Evolutionary conservation across 2,797 vertebrate genomes (phyloP), one percentile per base, ranked within the genome.

Genomic region (Cossypha heuglini): DNA sequence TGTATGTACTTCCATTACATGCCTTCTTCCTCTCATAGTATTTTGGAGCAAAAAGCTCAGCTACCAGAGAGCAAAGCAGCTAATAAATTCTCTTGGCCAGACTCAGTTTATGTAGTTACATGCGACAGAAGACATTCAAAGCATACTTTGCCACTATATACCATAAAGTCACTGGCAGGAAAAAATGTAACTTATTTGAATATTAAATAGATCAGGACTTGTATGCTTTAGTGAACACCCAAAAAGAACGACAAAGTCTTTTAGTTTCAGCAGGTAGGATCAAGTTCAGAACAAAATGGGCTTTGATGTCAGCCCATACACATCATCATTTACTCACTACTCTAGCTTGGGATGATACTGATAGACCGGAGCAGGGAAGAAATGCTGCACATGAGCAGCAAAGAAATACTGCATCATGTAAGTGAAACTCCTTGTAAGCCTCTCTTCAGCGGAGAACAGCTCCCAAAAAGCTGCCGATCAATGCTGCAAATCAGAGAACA

Each of bases 401-500:
- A 92, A 90, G 92, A 84, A 94, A 94, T 16, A 35, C 66, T 91
- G 72, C 57, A 87, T 59, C 63, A 37, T 5, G 0, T 48, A 76
- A 89, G 54, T 71, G 63, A 85, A 92, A 71, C 49, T 89, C 35
- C 55, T 64, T 37, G 33, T 57, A 77, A 80, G 57, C 61, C 37
- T 86, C 52, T 92, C 81, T 87, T 92, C 81, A 66, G 86, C 37
- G 43, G 63, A 77, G 9, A 33, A 73, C 8, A 94, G 84, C 84
- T 45, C 42, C 71, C 57, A 77, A 33, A 94, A 77, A 94, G 71
- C 93, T 94, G 81, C 38, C 80, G 69, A n/a, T 67, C 89, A 93
- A 42, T 74, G 81, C 87, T 95, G 95, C 87, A 94, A 97, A 95
- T 91, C 89, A 94, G 93, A 96, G 86, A 95, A 91, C 19, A 7